phyloP scores from a whole-genome alignment of 2,888 invertebrate species.

The Aphrophora alni region DNA sequence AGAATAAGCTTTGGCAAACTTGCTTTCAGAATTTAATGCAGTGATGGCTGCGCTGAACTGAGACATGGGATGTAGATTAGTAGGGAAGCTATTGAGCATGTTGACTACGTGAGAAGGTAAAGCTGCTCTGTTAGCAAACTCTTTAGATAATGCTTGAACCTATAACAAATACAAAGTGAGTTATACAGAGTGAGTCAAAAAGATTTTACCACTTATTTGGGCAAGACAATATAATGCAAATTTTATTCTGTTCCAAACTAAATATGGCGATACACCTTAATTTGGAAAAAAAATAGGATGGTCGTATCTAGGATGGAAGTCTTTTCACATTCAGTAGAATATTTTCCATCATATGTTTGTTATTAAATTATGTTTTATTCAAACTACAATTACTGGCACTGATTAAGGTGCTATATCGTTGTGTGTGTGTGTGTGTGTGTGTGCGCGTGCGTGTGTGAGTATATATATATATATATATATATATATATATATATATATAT shows the following conservation, averaged over 20 bases:
- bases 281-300: too few species aligned
- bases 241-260: neutral
- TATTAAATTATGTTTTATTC: too few species aligned
- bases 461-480: too few species aligned
- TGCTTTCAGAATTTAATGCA: constrained; percentile 89
- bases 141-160: constrained; percentile 74
- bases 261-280: too few species aligned
- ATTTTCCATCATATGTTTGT: too few species aligned
- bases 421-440: too few species aligned
- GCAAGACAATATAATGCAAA: neutral
- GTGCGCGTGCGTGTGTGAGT: too few species aligned
- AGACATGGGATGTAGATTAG: constrained; percentile 91
- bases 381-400: too few species aligned
- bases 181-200: neutral
- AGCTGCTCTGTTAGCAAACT: constrained; percentile 88
- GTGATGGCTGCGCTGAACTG: constrained; percentile 92
- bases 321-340: too few species aligned
- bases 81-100: constrained; percentile 90
- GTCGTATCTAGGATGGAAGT: too few species aligned
- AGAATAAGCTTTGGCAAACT: constrained; percentile 88
- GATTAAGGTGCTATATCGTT: too few species aligned
- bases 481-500: too few species aligned
- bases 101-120: constrained; percentile 92
- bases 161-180: constrained; percentile 61
- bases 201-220: neutral